These are phyloP conservation scores for Meriones psammophilus DNA, from an alignment of 2,797 vertebrate genomes.

Conservation along the genomic window DNA sequence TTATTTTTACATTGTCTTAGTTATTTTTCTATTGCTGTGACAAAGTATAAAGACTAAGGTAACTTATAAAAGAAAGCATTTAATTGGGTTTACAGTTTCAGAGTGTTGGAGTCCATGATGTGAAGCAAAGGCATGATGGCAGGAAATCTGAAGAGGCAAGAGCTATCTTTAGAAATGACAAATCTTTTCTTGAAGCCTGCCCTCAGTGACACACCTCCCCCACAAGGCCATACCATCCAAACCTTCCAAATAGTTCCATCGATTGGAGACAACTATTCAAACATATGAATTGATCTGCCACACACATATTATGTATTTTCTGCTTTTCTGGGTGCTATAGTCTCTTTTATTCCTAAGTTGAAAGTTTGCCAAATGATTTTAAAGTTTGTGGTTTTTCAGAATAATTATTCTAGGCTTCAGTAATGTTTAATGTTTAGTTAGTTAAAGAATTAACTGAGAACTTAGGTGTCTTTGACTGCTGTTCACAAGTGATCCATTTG, in stretches of 20 bases:
- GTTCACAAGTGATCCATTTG: background rate
- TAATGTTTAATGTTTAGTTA: too few species aligned
- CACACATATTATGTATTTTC: background rate
- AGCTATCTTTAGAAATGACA: background rate
- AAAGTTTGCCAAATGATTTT: conserved; percentile 21
- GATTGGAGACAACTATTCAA: background rate
- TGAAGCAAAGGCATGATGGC: background rate
- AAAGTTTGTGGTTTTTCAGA: conserved; percentile 37
- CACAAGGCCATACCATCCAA: background rate
- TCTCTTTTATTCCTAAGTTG: conserved; percentile 8
- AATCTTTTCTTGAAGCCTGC: background rate
- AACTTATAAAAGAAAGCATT: background rate
- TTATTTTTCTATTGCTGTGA: background rate
- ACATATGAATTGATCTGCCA: background rate
- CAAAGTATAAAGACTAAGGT: background rate
- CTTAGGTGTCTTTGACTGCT: background rate
- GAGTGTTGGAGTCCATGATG: background rate
- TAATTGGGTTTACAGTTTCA: background rate
- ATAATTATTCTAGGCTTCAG: background rate
- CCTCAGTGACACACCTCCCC: background rate
- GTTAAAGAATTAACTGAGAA: too few species aligned
- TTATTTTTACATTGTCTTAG: background rate
- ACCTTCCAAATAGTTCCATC: background rate
- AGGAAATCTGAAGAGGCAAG: background rate
- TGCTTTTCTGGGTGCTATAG: conserved; percentile 1